phyloP scores from a whole-genome alignment of 2,797 vertebrate species.

The Falco novaeseelandiae region DNA sequence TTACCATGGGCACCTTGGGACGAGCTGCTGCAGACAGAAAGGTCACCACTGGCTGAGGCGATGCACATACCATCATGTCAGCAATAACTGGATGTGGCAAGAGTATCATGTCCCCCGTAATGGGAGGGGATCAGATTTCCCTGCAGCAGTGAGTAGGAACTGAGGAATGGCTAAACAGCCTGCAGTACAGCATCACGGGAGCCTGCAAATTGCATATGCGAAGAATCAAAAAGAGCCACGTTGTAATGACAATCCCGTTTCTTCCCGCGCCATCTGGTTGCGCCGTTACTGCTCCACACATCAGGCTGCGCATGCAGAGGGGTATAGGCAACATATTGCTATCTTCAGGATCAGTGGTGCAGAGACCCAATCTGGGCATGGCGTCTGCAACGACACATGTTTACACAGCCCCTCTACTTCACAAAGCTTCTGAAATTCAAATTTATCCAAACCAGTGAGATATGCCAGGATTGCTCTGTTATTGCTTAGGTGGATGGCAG shows the following conservation, averaged over 20 bases:
- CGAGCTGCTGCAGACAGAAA: not conserved
- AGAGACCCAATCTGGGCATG: not conserved
- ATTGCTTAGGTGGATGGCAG: not conserved
- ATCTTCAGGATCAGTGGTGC: not conserved
- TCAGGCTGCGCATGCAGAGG: not conserved
- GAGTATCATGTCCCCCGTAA: not conserved
- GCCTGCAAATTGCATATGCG: not conserved
- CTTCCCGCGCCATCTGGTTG: not conserved
- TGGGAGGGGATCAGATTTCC: not conserved
- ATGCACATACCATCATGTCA: not conserved
- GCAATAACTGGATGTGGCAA: constrained; percentile 18
- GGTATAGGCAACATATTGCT: not conserved
- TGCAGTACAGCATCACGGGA: not conserved
- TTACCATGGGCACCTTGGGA: not conserved
- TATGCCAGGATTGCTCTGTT: not conserved
- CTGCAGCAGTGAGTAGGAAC: not conserved
- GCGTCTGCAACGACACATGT: not conserved
- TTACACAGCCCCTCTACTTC: not conserved
- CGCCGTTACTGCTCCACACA: not conserved
- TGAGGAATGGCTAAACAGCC: not conserved
- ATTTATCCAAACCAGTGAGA: not conserved
- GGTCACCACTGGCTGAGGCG: not conserved
- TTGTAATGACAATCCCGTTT: not conserved
- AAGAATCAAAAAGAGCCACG: not conserved
- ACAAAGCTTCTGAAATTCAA: not conserved